These are phyloP conservation scores for Tragulus kanchil DNA, from an alignment of 2,113 vertebrate genomes.

Conservation along the genomic window DNA sequence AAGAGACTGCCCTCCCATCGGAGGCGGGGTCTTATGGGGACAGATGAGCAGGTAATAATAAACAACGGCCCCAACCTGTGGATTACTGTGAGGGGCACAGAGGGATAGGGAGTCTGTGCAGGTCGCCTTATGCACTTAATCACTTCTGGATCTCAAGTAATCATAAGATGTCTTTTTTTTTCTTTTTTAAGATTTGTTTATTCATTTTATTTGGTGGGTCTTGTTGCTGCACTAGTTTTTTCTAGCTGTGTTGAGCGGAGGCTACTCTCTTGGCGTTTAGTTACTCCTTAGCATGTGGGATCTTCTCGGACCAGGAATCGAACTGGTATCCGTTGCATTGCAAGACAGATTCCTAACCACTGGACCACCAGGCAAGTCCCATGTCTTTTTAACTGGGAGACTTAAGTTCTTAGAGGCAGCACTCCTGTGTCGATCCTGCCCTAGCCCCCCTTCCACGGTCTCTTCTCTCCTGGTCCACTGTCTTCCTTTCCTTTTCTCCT, in stretches of 20 bases:
- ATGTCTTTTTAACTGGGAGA: neutral
- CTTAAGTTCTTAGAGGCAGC: neutral
- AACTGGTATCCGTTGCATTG: too few relatives aligned
- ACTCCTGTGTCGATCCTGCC: rapidly evolving
- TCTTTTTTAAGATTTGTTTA: too few relatives aligned
- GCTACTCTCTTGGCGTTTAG: too few relatives aligned
- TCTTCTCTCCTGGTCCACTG: neutral
- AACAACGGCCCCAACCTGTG: neutral
- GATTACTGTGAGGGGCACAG: neutral
- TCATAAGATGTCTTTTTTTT: neutral
- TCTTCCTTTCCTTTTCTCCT: too few relatives aligned
- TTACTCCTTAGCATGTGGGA: too few relatives aligned
- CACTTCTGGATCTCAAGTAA: neutral
- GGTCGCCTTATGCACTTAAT: neutral
- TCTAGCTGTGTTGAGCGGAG: too few relatives aligned
- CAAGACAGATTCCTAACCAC: too few relatives aligned
- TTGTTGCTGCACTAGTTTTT: too few relatives aligned
- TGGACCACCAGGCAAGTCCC: too few relatives aligned
- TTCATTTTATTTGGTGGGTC: too few relatives aligned
- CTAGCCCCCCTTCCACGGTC: neutral
- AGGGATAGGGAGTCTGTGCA: rapidly evolving
- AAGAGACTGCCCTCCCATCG: neutral
- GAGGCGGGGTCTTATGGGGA: neutral
- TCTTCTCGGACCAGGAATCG: too few relatives aligned
- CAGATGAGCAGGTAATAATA: neutral